Evolutionary conservation across 2,888 invertebrate species (phyloP).

Genomic region (Hirtodrosophila alboralis): DNA sequence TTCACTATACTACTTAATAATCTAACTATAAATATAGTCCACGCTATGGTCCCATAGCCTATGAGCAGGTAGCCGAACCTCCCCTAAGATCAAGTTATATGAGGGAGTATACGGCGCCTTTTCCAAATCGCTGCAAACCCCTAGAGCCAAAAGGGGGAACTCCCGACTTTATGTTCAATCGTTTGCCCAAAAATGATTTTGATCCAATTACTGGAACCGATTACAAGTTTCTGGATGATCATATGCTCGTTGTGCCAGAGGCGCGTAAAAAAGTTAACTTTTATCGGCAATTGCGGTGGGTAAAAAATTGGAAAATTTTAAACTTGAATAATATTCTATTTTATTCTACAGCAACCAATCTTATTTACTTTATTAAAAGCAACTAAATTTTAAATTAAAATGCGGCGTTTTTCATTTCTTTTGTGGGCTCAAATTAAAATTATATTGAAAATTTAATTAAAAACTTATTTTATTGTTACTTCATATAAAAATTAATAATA

Average conservation of each 20-base stretch:
- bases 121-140: conserved; percentile 48
- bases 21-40: no score
- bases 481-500: no score
- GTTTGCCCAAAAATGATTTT: conserved; percentile 64
- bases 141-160: conserved; percentile 29
- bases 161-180: conserved; percentile 65
- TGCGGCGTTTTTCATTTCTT: no score
- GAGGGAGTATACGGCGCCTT: conserved; percentile 51
- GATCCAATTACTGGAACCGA: conserved; percentile 53
- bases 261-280: conserved; percentile 62
- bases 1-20: background rate
- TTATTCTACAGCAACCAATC: conserved; percentile 54
- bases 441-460: no score
- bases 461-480: no score
- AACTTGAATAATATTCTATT: background rate
- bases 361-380: conserved; percentile 48
- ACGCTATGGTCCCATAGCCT: conserved; percentile 47
- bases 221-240: conserved; percentile 68
- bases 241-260: conserved; percentile 56
- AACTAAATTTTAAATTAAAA: conserved; percentile 10
- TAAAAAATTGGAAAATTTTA: background rate
- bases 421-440: no score
- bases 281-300: conserved; percentile 60
- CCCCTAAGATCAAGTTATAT: conserved; percentile 50
- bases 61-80: conserved; percentile 40